These are phyloP conservation scores for Erpetoichthys calabaricus DNA, from an alignment of 2,797 vertebrate species.

Conservation along the genomic window DNA sequence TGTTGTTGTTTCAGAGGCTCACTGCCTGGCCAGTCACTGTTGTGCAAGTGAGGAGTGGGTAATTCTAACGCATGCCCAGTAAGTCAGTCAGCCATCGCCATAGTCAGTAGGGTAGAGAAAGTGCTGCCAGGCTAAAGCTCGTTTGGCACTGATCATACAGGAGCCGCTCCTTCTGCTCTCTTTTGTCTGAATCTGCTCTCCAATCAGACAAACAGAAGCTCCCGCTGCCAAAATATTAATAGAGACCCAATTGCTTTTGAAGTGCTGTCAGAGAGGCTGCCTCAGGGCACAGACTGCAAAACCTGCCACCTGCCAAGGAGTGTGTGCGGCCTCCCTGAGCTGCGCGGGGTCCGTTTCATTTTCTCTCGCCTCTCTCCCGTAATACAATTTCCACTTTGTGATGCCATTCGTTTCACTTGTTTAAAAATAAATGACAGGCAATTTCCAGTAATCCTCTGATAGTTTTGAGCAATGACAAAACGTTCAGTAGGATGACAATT, in stretches of 20 bases:
- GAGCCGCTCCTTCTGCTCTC: too few species aligned
- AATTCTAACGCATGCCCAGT: too few species aligned
- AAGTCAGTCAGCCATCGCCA: too few species aligned
- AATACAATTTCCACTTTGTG: slow-evolving; percentile 8
- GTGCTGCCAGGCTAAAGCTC: too few species aligned
- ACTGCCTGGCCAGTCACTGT: too few species aligned
- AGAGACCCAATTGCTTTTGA: not conserved
- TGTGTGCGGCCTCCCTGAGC: not conserved
- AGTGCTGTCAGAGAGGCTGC: not conserved
- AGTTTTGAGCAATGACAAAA: slow-evolving; percentile 5
- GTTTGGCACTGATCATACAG: too few species aligned
- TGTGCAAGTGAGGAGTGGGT: too few species aligned
- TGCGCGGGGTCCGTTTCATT: not conserved
- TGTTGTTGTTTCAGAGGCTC: too few species aligned
- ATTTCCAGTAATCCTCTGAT: slow-evolving; percentile 7
- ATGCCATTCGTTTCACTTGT: slow-evolving; percentile 1
- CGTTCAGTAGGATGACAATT: slow-evolving; percentile 10
- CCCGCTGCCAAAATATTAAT: too few species aligned
- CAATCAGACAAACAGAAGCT: too few species aligned
- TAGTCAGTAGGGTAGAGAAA: too few species aligned
- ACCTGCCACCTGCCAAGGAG: slow-evolving; percentile 2
- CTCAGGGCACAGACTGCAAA: not conserved
- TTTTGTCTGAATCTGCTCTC: too few species aligned
- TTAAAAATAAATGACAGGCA: slow-evolving; percentile 8
- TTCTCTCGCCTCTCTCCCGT: not conserved